Base-by-base conservation (phyloP, 2,113 vertebrate genomes). In the Apteryx owenii region DNA sequence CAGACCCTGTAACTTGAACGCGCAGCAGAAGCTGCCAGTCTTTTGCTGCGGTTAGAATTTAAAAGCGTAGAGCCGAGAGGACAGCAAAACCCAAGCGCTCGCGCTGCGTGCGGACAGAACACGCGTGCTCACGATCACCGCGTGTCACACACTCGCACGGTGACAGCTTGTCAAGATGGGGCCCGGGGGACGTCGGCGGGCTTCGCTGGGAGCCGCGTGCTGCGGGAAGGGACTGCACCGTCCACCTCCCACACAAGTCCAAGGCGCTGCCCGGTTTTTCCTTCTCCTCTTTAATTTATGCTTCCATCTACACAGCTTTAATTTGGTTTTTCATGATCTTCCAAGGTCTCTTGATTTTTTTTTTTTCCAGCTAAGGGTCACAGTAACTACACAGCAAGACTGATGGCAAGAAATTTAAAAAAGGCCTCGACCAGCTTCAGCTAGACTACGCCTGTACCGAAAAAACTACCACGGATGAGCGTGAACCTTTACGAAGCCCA, bases 1-100 rank as follows among this genome's bases (percentile, higher is more conserved):
- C 84, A 85, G 36, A 71, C 6, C 40, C 68, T 0, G 0, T 26
- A 29, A 26, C 38, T 71, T 0, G 0, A 48, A 6, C 0, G 1
- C 40, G 10, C 53, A 56, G 44, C 31, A 62, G 61, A 65, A 80
- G 40, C 60, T 62, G 19, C 56, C 4, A 0, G 44, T 22, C 80
- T 60, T 5, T 68, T 44, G 65, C 77, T 23, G 20, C 2, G 21
- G 84, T 60, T 79, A 38, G 18, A 58, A n/a, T 15, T 78, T 14
- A 5, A 68, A n/a, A 66, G 33, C 0, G 6, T 19, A 20, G 53
- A 38, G 71, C 12, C 1, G 50, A 80, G 48, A 61, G 66, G 76
- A 81, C 7, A 46, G 73, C 33, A 71, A 10, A 56, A 10, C 25
- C 42, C 31, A 6, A 7, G 8, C 48, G 82, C 85, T 36, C 31